These are phyloP conservation scores for Bellardia pandia DNA, from an alignment of 2,888 invertebrate genomes.

Conservation along the genomic window DNA sequence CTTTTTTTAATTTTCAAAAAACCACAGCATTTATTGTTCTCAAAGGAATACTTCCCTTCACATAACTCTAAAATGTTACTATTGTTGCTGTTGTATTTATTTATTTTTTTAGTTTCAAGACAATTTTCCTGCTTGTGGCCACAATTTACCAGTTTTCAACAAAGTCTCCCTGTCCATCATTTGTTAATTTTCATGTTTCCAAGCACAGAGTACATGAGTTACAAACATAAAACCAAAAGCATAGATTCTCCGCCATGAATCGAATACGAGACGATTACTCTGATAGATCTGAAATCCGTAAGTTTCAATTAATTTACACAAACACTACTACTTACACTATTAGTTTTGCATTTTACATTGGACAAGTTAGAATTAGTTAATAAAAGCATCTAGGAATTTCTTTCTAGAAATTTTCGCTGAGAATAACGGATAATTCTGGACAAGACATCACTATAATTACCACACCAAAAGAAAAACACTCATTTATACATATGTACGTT, in stretches of 20 bases:
- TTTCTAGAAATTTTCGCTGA: background rate
- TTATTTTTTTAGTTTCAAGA: slow-evolving; percentile 57
- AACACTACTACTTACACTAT: slow-evolving; percentile 7
- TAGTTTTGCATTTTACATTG: slow-evolving; percentile 6
- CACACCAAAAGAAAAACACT: slow-evolving; percentile 19
- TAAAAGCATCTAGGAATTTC: slow-evolving; percentile 17
- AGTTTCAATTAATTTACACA: slow-evolving; percentile 57
- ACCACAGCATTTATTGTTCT: too few species aligned
- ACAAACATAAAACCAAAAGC: background rate
- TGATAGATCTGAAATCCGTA: slow-evolving; percentile 31
- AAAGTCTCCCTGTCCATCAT: slow-evolving; percentile 80
- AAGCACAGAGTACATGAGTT: slow-evolving; percentile 66
- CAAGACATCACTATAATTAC: slow-evolving; percentile 64
- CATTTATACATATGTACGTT: slow-evolving; percentile 61
- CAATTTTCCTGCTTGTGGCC: slow-evolving; percentile 73
- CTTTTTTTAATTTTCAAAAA: too few species aligned
- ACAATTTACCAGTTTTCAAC: slow-evolving; percentile 76
- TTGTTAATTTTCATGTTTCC: slow-evolving; percentile 79
- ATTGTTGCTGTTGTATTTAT: slow-evolving; percentile 32
- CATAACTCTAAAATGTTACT: slow-evolving; percentile 32
- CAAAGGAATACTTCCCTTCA: slow-evolving; percentile 39
- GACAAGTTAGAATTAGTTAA: background rate
- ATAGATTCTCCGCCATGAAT: slow-evolving; percentile 28
- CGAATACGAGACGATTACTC: slow-evolving; percentile 59
- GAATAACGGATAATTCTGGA: slow-evolving; percentile 35